Evolutionary conservation across 2,113 vertebrate genomes (phyloP), one percentile per base, ranked within the genome.

Genomic region (Equus przewalskii): DNA sequence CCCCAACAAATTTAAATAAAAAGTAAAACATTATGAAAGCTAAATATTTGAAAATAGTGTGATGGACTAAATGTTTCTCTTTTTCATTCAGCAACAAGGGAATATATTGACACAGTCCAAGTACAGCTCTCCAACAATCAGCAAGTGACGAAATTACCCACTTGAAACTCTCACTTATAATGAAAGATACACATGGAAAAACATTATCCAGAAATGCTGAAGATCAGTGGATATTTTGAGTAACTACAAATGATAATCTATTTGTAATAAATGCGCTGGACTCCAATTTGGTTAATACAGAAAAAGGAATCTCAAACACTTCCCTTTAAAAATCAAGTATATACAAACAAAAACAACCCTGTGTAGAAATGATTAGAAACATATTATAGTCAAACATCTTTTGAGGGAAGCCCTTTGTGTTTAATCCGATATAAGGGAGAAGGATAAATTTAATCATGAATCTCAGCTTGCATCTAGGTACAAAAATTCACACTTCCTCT

Each of bases 71-170:
- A 56, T 60, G n/a, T 54, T 93, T 86, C 73, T 60, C 14, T 67
- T 58, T 89, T 65, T 75, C 11, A 93, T 69, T 95, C 18, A 76
- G n/a, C 2, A 97, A 24, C 41, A 60, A 96, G 60, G 12, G 26
- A 54, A 36, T 19, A 30, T 26, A 13, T 8, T 81, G 21, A 95
- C 88, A 82, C 9, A 65, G 24, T 7, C 5, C 6, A 81, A 67
- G 54, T 36, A 69, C n/a, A 91, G 44, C 70, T 89, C 33, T 92
- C 83, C 65, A 91, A 85, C 36, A 58, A 91, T 75, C 51, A 83
- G 65, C 58, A 76, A 89, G 26, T 84, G 67, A 94, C 65, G 28
- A 96, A 91, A 87, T 75, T 51, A 76, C 81, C 82, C 54, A 89
- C 22, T 58, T 95, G 26, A 93, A 91, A 80, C 28, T 44, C 6